phyloP scores from a whole-genome alignment of 2,113 vertebrate genomes.

The Chiloscyllium plagiosum region DNA sequence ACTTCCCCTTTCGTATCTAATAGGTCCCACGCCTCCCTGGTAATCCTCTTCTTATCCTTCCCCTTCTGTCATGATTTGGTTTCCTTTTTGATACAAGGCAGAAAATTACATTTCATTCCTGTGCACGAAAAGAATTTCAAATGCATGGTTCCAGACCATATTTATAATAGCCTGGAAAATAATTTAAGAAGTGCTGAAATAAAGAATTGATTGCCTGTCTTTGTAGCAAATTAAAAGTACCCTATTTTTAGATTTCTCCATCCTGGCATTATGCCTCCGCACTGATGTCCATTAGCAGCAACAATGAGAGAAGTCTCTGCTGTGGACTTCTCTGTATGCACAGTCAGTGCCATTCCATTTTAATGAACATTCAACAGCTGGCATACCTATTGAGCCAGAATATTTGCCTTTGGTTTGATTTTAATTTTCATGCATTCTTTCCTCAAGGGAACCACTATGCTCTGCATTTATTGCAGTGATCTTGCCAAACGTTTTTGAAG shows the following conservation, averaged over 20 bases:
- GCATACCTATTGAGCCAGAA: background rate
- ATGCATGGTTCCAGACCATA: background rate
- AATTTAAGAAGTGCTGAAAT: background rate
- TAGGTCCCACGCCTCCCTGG: too few relatives aligned
- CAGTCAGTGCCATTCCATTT: background rate
- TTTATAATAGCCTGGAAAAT: background rate
- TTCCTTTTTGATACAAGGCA: background rate
- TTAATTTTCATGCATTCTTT: background rate
- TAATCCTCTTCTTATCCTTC: too few relatives aligned
- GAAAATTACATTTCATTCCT: background rate
- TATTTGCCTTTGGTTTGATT: background rate
- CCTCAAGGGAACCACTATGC: background rate
- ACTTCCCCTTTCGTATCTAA: too few relatives aligned
- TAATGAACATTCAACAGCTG: background rate
- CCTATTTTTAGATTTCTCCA: background rate
- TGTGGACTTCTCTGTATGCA: background rate
- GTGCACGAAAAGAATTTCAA: background rate
- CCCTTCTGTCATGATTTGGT: background rate
- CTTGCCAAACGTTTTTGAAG: background rate
- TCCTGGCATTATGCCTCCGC: background rate
- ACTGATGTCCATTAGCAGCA: background rate
- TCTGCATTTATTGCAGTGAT: background rate
- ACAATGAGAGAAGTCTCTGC: background rate
- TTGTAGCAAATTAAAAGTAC: background rate
- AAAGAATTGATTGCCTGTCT: background rate